These are phyloP conservation scores for Ridgeia piscesae DNA, from an alignment of 1,140 invertebrate genomes.

Conservation along the genomic window DNA sequence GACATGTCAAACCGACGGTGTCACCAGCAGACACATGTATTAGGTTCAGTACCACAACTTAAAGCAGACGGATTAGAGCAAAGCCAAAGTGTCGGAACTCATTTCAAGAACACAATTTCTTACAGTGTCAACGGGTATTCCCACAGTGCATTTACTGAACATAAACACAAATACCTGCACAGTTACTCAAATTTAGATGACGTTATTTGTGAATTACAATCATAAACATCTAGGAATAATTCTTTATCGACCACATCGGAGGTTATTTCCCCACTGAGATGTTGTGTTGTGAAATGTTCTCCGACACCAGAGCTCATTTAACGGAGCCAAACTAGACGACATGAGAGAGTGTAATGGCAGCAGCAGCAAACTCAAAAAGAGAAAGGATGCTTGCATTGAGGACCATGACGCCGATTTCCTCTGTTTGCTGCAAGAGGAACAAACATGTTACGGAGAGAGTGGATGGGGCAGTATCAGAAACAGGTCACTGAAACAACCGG, in stretches of 20 bases:
- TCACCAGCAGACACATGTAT: not conserved
- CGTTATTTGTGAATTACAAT: not conserved
- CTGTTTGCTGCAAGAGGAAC: not conserved
- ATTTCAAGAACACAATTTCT: not conserved
- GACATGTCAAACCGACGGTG: not conserved
- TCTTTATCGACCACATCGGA: not conserved
- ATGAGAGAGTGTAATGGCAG: not conserved
- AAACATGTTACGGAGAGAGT: not conserved
- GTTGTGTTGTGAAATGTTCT: not conserved
- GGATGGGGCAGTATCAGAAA: not conserved
- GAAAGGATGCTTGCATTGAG: not conserved
- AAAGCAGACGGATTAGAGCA: not conserved
- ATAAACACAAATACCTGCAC: not conserved
- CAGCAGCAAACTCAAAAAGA: slow-evolving; percentile 1
- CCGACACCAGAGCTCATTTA: not conserved
- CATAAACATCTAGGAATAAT: not conserved
- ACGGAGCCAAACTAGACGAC: not conserved
- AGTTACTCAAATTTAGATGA: not conserved
- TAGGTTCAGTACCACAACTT: not conserved
- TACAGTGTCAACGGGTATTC: not conserved
- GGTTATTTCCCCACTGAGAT: not conserved
- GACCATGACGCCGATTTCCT: not conserved
- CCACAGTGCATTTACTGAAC: not conserved
- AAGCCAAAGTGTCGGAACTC: not conserved
- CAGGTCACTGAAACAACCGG: not conserved